Percentiles rank a stretch among this genome's conserved stretches.
phyloP scores from a whole-genome alignment of 2,888 invertebrate species.

The Microplitis deprimator region DNA sequence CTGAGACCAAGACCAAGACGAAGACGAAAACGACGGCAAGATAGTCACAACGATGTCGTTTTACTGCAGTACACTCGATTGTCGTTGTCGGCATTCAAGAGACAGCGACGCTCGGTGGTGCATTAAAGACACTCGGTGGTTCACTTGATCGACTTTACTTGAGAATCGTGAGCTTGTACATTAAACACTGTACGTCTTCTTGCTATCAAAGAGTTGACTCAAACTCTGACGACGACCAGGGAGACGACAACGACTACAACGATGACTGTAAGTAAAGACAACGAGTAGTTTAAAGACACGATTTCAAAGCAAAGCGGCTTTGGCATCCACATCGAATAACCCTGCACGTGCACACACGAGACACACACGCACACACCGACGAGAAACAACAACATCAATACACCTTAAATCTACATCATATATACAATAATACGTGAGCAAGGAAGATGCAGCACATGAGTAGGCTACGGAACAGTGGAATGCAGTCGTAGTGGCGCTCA shows the following conservation, averaged over 20 bases:
- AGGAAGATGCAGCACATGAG: constrained; percentile 53
- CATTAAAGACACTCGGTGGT: neutral
- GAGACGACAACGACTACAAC: constrained; percentile 4
- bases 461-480: constrained; percentile 67
- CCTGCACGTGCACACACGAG: constrained; percentile 58
- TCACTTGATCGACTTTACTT: constrained; percentile 11
- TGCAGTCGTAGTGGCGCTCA: constrained; percentile 71
- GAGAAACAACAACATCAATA: neutral
- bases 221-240: constrained; percentile 34
- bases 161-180: constrained; percentile 13
- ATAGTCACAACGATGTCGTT: constrained; percentile 1
- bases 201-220: neutral
- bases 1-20: constrained; percentile 18
- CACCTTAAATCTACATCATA: neutral
- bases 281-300: constrained; percentile 55
- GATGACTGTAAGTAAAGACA: constrained; percentile 40
- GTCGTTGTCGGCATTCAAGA: neutral
- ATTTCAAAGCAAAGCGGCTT: constrained; percentile 49
- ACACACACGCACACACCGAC: constrained; percentile 37
- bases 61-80: neutral
- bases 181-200: neutral
- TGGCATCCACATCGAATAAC: constrained; percentile 50
- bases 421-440: constrained; percentile 35
- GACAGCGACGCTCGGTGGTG: constrained; percentile 1
- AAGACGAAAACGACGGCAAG: constrained; percentile 13